These are phyloP conservation scores for Laupala kohalensis DNA, from an alignment of 1,140 invertebrate genomes.

Conservation along the genomic window DNA sequence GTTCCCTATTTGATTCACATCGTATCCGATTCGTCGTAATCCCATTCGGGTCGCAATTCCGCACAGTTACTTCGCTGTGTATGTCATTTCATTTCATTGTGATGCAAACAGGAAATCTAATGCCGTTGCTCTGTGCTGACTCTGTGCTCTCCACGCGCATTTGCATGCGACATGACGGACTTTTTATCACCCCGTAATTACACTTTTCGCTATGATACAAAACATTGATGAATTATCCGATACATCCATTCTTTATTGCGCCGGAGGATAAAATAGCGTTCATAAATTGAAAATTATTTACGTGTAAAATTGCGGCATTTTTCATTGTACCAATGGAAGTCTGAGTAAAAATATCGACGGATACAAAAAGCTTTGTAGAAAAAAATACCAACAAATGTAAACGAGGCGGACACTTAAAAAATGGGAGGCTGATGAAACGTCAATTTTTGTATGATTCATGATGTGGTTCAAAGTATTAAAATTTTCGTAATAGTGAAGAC, in stretches of 20 bases:
- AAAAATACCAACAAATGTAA: too few species aligned
- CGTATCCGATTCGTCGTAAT: too few species aligned
- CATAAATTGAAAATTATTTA: not conserved
- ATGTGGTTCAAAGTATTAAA: too few species aligned
- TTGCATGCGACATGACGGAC: not conserved
- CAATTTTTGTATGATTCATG: too few species aligned
- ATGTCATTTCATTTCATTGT: not conserved
- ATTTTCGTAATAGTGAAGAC: too few species aligned
- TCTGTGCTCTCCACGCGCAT: not conserved
- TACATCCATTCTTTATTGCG: not conserved
- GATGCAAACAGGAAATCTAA: not conserved
- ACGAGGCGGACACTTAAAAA: too few species aligned
- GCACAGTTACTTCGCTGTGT: not conserved
- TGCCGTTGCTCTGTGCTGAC: not conserved
- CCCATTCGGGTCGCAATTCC: too few species aligned
- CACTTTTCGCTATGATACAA: not conserved
- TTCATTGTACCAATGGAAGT: too few species aligned
- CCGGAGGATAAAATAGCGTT: not conserved
- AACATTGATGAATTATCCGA: not conserved
- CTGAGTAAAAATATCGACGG: too few species aligned
- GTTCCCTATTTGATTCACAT: too few species aligned
- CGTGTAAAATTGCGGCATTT: not conserved
- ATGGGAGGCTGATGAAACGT: too few species aligned
- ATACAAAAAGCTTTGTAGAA: too few species aligned
- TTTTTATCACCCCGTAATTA: not conserved